These are phyloP conservation scores for Piscicola geometra DNA, from an alignment of 2,888 invertebrate genomes.

Conservation along the genomic window DNA sequence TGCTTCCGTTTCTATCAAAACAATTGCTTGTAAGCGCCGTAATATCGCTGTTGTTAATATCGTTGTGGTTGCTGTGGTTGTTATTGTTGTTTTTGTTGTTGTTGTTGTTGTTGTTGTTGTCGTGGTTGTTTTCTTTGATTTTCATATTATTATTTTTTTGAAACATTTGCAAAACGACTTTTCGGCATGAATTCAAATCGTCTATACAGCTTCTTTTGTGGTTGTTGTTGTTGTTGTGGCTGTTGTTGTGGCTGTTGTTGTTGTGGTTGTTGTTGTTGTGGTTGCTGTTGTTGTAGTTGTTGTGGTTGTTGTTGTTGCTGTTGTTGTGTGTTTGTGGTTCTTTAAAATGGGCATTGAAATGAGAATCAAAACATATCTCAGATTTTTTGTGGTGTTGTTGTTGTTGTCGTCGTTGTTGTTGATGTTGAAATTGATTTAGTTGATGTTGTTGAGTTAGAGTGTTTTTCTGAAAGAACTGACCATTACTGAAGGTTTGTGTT, in stretches of 20 bases:
- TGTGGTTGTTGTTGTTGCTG: neutral
- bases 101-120: neutral
- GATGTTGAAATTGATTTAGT: no score
- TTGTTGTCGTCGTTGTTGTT: no score
- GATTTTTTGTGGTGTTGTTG: neutral
- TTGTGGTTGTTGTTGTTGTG: neutral
- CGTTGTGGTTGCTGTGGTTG: neutral
- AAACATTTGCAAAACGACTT: neutral
- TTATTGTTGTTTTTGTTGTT: neutral
- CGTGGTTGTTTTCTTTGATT: neutral
- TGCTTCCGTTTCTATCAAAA: constrained; percentile 15
- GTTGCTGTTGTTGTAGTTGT: neutral
- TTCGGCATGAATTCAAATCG: neutral
- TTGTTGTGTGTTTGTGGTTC: neutral
- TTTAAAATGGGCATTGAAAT: no score
- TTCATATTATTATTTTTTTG: neutral
- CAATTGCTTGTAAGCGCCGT: no score
- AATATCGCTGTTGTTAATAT: neutral
- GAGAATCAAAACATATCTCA: no score
- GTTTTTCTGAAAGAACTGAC: no score
- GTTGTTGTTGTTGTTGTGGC: neutral
- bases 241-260: neutral
- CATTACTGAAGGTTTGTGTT: no score
- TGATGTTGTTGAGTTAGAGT: no score
- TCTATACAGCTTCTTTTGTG: neutral